Conservation (phyloP, 2,888 invertebrate genomes). For the Colostygia pectinataria region DNA sequence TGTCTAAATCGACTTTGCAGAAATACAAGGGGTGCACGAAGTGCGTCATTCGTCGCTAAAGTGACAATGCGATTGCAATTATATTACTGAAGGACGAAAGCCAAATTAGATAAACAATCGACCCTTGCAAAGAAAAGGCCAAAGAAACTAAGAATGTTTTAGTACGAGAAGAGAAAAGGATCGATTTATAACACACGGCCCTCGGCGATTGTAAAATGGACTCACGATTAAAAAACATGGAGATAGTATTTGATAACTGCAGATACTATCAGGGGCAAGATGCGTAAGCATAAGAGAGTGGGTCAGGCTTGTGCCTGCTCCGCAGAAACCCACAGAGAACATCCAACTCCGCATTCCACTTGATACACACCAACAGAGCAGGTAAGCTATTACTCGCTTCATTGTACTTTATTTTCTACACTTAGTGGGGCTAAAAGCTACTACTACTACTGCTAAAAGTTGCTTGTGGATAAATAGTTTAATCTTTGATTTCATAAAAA, state of each 20-base stretch:
- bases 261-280: slow-evolving; percentile 72
- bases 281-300: slow-evolving; percentile 81
- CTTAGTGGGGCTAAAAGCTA: not conserved
- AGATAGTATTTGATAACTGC: slow-evolving; percentile 72
- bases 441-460: too few species aligned
- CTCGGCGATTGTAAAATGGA: slow-evolving; percentile 80
- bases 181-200: slow-evolving; percentile 77
- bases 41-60: slow-evolving; percentile 74
- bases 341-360: slow-evolving; percentile 62
- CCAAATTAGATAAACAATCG: slow-evolving; percentile 57
- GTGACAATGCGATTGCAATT: slow-evolving; percentile 79
- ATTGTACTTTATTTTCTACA: not conserved
- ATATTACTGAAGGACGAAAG: slow-evolving; percentile 66
- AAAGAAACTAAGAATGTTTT: slow-evolving; percentile 80
- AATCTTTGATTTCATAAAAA: too few species aligned
- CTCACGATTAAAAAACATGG: slow-evolving; percentile 72
- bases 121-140: slow-evolving; percentile 77
- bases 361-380: slow-evolving; percentile 58
- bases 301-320: slow-evolving; percentile 77
- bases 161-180: slow-evolving; percentile 69
- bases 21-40: slow-evolving; percentile 74
- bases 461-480: too few species aligned
- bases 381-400: slow-evolving; percentile 54
- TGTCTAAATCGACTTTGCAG: slow-evolving; percentile 64
- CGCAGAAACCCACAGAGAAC: slow-evolving; percentile 69